Percentiles rank a stretch among this genome's conserved stretches.
Evolutionary conservation across 1,140 invertebrate genomes (phyloP).

Genomic region (Brachionus koreanus): DNA sequence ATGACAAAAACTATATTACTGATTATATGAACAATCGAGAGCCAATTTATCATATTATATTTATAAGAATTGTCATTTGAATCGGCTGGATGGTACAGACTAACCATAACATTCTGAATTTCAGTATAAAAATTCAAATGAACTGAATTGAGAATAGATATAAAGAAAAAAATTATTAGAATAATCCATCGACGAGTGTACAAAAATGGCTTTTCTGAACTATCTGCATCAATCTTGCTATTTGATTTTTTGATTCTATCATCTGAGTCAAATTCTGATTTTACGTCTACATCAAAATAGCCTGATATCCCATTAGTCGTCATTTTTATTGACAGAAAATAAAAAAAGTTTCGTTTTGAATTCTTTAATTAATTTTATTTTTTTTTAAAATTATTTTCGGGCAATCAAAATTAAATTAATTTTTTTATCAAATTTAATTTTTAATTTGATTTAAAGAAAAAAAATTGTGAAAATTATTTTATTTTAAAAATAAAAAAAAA

Average conservation of each 20-base stretch:
- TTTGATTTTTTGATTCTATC: not conserved
- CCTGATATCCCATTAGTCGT: not conserved
- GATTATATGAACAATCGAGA: constrained; percentile 96
- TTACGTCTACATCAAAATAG: not conserved
- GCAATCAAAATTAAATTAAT: not conserved
- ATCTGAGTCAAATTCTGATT: not conserved
- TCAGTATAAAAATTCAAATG: constrained; percentile 62
- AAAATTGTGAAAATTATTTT: not conserved
- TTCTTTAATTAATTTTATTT: not conserved
- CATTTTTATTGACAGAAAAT: not conserved
- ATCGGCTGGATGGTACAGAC: constrained; percentile 56
- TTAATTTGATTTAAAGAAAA: not conserved
- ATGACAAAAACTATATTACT: constrained; percentile 91
- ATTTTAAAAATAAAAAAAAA: not conserved
- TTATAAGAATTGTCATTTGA: constrained; percentile 48
- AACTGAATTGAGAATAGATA: constrained; percentile 81
- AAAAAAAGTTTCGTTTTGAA: not conserved
- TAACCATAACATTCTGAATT: constrained; percentile 56
- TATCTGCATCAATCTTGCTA: not conserved
- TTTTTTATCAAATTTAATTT: not conserved
- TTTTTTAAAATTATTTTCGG: not conserved
- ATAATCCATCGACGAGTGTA: constrained; percentile 73
- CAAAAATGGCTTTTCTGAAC: not conserved
- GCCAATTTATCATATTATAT: constrained; percentile 77
- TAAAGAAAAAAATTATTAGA: constrained; percentile 77